Evolutionary conservation across 2,888 invertebrate species (phyloP).

Genomic region (Helicoverpa assulta): DNA sequence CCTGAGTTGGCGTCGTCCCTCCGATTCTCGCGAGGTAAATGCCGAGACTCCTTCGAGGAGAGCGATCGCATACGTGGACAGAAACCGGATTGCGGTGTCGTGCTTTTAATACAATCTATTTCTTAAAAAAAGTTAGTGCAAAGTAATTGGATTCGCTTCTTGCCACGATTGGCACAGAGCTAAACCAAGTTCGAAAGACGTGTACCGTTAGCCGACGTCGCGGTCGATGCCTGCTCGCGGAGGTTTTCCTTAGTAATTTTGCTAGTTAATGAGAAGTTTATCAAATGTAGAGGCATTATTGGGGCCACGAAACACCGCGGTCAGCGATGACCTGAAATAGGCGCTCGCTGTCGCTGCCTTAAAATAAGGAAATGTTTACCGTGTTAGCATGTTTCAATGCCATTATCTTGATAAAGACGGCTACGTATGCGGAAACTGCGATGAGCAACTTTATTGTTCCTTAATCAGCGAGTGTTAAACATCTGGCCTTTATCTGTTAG

Average conservation of each 20-base stretch:
- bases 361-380: slow-evolving; percentile 77
- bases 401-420: slow-evolving; percentile 82
- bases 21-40: slow-evolving; percentile 86
- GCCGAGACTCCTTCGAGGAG: slow-evolving; percentile 80
- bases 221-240: slow-evolving; percentile 74
- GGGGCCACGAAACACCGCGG: slow-evolving; percentile 18
- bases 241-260: slow-evolving; percentile 66
- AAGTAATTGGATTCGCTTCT: slow-evolving; percentile 71
- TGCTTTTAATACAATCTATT: slow-evolving; percentile 75
- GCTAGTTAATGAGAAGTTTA: slow-evolving; percentile 40
- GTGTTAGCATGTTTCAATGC: slow-evolving; percentile 83
- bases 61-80: slow-evolving; percentile 84
- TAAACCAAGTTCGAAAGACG: slow-evolving; percentile 76
- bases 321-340: slow-evolving; percentile 43
- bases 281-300: slow-evolving; percentile 36
- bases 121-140: slow-evolving; percentile 68
- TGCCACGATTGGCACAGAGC: slow-evolving; percentile 65
- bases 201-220: slow-evolving; percentile 84
- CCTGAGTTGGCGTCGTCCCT: slow-evolving; percentile 86
- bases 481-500: slow-evolving; percentile 78
- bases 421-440: slow-evolving; percentile 85
- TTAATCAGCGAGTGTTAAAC: slow-evolving; percentile 76
- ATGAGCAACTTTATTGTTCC: slow-evolving; percentile 81
- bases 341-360: slow-evolving; percentile 43
- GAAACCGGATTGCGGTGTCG: slow-evolving; percentile 82